Evolutionary conservation across 2,113 vertebrate genomes (phyloP).

Genomic region (Solea solea): DNA sequence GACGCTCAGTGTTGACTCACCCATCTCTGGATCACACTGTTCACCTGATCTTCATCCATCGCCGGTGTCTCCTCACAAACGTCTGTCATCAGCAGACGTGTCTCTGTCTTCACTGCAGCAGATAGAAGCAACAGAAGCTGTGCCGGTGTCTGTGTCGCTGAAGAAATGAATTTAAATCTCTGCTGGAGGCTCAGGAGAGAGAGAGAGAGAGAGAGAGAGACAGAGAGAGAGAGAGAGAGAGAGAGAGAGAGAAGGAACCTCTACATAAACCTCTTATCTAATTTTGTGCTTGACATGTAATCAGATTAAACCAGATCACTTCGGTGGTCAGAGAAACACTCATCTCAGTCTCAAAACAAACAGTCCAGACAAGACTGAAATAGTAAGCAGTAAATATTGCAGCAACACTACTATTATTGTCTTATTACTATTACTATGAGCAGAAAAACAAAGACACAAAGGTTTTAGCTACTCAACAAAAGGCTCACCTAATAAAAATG

Average conservation of each 20-base stretch:
- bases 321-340: constrained; percentile 20
- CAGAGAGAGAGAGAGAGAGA: constrained; percentile 9
- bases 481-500: too few relatives aligned
- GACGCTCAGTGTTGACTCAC: constrained; percentile 81
- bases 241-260: constrained; percentile 27
- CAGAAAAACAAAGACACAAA: too few relatives aligned
- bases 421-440: too few relatives aligned
- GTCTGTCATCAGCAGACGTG: constrained; percentile 38
- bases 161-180: constrained; percentile 16
- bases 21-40: constrained; percentile 88
- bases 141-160: not conserved
- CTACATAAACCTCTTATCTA: constrained; percentile 80
- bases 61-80: constrained; percentile 35
- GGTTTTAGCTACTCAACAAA: too few relatives aligned
- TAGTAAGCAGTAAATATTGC: too few relatives aligned
- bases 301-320: constrained; percentile 77
- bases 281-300: constrained; percentile 74
- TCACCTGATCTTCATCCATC: constrained; percentile 88
- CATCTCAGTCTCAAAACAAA: too few relatives aligned
- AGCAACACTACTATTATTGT: too few relatives aligned
- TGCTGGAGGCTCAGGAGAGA: constrained; percentile 4
- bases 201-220: constrained; percentile 27
- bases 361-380: too few relatives aligned
- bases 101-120: constrained; percentile 27
- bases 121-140: constrained; percentile 7